A percentile compares a stretch with the other conserved stretches of the same genome.
Evolutionary conservation across 2,797 vertebrate genomes (phyloP).

Genomic region (Eidolon dupreanum): DNA sequence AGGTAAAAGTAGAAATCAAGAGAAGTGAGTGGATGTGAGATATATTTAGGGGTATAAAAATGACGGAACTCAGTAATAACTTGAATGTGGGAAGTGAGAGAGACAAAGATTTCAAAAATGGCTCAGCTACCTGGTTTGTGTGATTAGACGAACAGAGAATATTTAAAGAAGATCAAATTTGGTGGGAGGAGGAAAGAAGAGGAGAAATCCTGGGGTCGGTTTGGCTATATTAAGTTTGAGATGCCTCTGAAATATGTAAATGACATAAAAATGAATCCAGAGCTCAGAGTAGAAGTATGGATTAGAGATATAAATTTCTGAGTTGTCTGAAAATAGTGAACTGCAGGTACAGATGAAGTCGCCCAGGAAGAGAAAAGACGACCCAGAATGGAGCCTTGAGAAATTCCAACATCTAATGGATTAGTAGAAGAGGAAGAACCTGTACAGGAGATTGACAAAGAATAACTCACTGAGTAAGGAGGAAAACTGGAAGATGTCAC

Average conservation of each 20-base stretch:
- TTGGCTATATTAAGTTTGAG: neutral
- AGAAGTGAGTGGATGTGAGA: neutral
- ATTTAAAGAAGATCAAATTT: neutral
- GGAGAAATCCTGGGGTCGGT: neutral
- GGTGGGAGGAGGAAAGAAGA: neutral
- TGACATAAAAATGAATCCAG: neutral
- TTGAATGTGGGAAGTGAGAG: neutral
- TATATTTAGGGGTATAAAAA: neutral
- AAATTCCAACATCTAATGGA: neutral
- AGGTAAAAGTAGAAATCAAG: neutral
- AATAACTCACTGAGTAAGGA: neutral
- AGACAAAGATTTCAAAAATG: neutral
- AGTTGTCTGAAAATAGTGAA: neutral
- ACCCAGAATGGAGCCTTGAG: neutral
- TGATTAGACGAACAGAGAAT: slow-evolving; percentile 19
- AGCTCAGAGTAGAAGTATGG: neutral
- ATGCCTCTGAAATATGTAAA: neutral
- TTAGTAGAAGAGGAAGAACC: neutral
- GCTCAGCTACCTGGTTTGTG: neutral
- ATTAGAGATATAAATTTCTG: neutral
- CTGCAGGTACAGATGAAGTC: neutral
- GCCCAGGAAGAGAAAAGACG: neutral
- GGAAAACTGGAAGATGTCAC: neutral
- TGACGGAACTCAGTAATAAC: neutral
- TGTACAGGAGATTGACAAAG: neutral